These are phyloP conservation scores for Pituophis catenifer DNA, from an alignment of 2,113 vertebrate species.

Conservation along the genomic window DNA sequence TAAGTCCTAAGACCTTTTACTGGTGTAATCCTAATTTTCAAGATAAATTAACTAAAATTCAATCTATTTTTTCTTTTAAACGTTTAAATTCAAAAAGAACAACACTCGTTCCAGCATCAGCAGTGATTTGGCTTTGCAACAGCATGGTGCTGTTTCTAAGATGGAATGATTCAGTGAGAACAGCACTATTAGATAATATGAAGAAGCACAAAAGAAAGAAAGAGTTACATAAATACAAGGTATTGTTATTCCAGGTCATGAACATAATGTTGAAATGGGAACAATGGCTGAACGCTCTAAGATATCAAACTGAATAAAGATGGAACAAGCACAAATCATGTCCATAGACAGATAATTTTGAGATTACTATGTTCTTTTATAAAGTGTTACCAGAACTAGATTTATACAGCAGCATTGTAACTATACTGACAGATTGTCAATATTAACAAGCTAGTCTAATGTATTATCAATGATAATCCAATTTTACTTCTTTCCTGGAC, in stretches of 20 bases:
- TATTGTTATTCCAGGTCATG: neutral
- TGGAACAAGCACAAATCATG: neutral
- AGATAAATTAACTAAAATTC: neutral
- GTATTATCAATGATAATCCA: conserved; percentile 71
- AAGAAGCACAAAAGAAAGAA: conserved; percentile 12
- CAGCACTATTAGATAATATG: neutral
- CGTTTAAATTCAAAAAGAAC: neutral
- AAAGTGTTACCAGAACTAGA: conserved; percentile 62
- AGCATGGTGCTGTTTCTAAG: neutral
- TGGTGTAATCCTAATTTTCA: neutral
- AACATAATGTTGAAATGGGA: conserved; percentile 8
- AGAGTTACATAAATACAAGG: neutral
- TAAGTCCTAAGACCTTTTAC: neutral
- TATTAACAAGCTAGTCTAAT: conserved; percentile 71
- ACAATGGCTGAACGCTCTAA: neutral
- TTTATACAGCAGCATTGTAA: conserved; percentile 64
- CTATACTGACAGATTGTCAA: conserved; percentile 65
- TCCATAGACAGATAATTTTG: conserved; percentile 44
- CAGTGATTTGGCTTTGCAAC: neutral
- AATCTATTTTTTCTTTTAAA: neutral
- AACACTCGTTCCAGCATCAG: neutral
- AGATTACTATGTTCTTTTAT: conserved; percentile 65
- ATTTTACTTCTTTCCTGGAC: conserved; percentile 65
- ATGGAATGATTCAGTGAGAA: neutral
- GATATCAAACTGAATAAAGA: conserved; percentile 1